These are phyloP conservation scores for Morbakka virulenta DNA, from an alignment of 30 jellyfish, hydroid and myxozoan genomes.

Conservation along the genomic window DNA sequence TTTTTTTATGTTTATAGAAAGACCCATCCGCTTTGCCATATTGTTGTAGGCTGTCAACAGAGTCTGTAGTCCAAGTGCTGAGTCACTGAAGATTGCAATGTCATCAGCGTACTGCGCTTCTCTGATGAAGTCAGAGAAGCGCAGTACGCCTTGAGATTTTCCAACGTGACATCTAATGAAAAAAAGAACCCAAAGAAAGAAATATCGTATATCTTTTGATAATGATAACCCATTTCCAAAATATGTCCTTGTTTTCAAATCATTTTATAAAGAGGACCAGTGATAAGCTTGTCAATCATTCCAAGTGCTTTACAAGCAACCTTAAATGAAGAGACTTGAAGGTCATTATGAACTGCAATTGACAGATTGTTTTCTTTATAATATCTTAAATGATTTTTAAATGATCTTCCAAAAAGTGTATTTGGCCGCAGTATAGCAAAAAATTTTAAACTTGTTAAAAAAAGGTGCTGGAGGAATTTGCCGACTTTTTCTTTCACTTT, in stretches of 20 bases:
- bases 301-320: neutral
- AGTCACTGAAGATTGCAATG: no score
- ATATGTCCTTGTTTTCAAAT: constrained; percentile 11
- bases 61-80: no score
- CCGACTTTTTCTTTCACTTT: neutral
- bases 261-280: constrained; percentile 9
- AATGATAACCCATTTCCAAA: neutral
- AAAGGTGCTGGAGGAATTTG: constrained; percentile 22
- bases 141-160: no score
- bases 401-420: neutral
- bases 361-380: neutral
- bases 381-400: constrained; percentile 2
- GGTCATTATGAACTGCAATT: constrained; percentile 12
- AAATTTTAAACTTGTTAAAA: constrained; percentile 23
- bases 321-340: neutral
- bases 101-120: no score
- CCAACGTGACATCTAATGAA: no score
- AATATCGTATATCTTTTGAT: constrained; percentile 12
- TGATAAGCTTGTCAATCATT: neutral
- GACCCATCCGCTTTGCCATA: no score
- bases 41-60: no score
- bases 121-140: no score
- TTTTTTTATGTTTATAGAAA: no score
- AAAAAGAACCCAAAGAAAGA: constrained; percentile 10
- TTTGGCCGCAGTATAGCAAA: constrained; percentile 15